These are phyloP conservation scores for Philhelius pedissequus DNA, from an alignment of 2,888 invertebrate genomes.

Conservation along the genomic window DNA sequence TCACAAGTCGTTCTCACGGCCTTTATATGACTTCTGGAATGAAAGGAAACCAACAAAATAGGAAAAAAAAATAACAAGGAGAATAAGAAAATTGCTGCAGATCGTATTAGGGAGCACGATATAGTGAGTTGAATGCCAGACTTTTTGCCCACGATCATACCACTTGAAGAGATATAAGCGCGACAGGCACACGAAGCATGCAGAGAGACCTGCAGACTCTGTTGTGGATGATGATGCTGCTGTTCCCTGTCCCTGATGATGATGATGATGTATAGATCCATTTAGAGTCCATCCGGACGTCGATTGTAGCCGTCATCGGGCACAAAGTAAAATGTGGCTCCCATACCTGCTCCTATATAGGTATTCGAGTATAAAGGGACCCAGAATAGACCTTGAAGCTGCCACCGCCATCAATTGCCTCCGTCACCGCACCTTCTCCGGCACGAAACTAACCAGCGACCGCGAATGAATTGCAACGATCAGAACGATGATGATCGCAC, in stretches of 20 bases:
- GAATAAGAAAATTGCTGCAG: constrained; percentile 54
- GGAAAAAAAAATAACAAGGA: background rate
- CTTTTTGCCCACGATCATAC: constrained; percentile 52
- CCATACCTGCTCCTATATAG: constrained; percentile 29
- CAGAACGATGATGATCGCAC: constrained; percentile 60
- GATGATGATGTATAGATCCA: constrained; percentile 68
- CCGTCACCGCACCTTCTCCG: background rate
- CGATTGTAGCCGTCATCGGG: constrained; percentile 50
- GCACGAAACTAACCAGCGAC: constrained; percentile 2
- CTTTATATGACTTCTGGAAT: constrained; percentile 71
- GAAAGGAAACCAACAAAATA: constrained; percentile 50
- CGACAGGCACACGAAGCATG: constrained; percentile 65
- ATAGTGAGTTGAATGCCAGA: constrained; percentile 51
- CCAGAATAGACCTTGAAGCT: constrained; percentile 56
- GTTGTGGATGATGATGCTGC: constrained; percentile 36
- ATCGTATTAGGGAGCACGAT: constrained; percentile 65
- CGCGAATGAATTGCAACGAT: constrained; percentile 66
- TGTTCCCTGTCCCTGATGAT: constrained; percentile 41
- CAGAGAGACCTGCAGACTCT: constrained; percentile 18
- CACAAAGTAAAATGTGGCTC: constrained; percentile 51
- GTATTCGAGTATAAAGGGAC: no score
- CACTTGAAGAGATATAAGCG: constrained; percentile 60
- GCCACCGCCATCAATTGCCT: no score
- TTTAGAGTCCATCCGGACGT: constrained; percentile 63
- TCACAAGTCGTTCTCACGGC: constrained; percentile 71